Percentiles rank a stretch among this genome's conserved stretches.
Evolutionary conservation across 1,140 invertebrate species (phyloP).

Genomic region (Acromyrmex charruanus): DNA sequence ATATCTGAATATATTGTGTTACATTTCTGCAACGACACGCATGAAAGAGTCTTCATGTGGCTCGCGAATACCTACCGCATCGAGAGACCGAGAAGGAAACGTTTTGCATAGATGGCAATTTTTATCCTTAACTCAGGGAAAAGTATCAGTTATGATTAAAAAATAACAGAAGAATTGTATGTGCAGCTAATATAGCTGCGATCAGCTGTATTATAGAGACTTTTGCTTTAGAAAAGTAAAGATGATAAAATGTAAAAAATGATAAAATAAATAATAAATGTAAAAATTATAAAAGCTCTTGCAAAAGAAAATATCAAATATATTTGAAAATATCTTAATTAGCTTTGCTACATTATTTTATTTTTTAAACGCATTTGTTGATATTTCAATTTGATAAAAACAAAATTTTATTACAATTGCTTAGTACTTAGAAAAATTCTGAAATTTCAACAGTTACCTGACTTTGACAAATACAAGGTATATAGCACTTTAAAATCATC

Average conservation of each 20-base stretch:
- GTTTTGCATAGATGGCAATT: conserved; percentile 25
- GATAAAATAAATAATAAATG: no score
- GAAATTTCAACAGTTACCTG: neutral
- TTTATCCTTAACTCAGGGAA: conserved; percentile 7
- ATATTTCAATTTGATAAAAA: neutral
- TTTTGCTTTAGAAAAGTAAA: conserved; percentile 1
- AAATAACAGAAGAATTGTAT: conserved; percentile 6
- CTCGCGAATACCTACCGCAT: neutral
- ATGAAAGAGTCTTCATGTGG: conserved; percentile 33
- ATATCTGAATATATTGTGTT: conserved; percentile 44
- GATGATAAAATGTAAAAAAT: no score
- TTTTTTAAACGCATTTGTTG: neutral
- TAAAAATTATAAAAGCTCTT: neutral
- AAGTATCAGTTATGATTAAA: neutral
- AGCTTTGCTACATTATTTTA: neutral
- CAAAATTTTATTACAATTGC: neutral
- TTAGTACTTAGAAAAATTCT: neutral
- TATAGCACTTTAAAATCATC: neutral
- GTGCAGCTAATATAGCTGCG: neutral
- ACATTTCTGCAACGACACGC: conserved; percentile 30
- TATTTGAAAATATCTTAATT: neutral
- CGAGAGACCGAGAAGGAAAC: neutral
- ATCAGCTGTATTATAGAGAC: neutral
- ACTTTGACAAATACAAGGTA: neutral
- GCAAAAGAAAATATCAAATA: neutral